Evolutionary conservation across 1,140 invertebrate species (phyloP).

Genomic region (Drosophila azteca): DNA sequence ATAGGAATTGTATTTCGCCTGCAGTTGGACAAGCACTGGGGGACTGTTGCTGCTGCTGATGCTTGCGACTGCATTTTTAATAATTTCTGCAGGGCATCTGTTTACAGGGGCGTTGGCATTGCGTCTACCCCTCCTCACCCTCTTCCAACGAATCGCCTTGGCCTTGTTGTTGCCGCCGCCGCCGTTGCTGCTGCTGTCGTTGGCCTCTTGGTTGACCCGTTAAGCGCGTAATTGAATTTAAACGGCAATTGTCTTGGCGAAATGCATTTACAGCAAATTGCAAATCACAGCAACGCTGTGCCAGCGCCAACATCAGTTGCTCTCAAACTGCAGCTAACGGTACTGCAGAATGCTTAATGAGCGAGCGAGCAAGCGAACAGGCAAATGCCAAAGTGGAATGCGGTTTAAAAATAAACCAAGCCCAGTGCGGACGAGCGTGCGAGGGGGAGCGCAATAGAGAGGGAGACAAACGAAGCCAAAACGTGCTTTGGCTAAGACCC

Average conservation of each 20-base stretch:
- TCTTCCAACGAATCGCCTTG: constrained; percentile 20
- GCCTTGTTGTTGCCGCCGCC: constrained; percentile 25
- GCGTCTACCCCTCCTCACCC: background rate
- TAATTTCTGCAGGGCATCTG: constrained; percentile 24
- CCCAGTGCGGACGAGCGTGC: constrained; percentile 32
- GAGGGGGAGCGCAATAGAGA: constrained; percentile 1
- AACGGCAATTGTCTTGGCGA: constrained; percentile 62
- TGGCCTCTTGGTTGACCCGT: constrained; percentile 57
- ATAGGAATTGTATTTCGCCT: constrained; percentile 58
- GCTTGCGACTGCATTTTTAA: constrained; percentile 30
- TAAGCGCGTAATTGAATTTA: constrained; percentile 75
- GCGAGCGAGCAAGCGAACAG: constrained; percentile 16
- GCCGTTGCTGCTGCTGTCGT: constrained; percentile 24
- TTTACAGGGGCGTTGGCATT: constrained; percentile 45
- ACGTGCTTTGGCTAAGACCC: constrained; percentile 78
- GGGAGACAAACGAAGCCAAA: constrained; percentile 44
- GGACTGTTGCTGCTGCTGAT: constrained; percentile 22
- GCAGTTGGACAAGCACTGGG: constrained; percentile 34
- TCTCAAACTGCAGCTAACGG: constrained; percentile 65
- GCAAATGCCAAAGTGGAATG: constrained; percentile 65
- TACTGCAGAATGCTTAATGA: constrained; percentile 46
- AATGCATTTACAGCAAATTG: constrained; percentile 48
- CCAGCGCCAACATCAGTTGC: constrained; percentile 22
- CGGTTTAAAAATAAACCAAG: constrained; percentile 79
- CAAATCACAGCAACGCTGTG: constrained; percentile 28